A percentile compares a stretch with the other conserved stretches of the same genome.
Evolutionary conservation across 2,888 invertebrate species (phyloP).

Genomic region (Drosophila gaucha): DNA sequence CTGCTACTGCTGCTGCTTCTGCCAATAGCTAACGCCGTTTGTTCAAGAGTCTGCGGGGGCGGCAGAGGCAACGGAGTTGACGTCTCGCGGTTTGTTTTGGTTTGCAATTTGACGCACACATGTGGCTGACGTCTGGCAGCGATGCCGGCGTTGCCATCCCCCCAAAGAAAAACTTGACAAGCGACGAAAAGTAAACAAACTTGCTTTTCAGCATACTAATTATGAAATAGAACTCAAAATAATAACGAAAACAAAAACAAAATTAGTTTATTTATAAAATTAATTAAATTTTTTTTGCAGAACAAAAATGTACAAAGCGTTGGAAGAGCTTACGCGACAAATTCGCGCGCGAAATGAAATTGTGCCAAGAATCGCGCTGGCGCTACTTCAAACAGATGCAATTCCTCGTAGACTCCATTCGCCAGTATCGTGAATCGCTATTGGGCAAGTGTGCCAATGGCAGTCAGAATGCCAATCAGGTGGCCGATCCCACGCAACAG

Average conservation of each 20-base stretch:
- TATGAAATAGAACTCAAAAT: neutral
- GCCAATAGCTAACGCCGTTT: conserved; percentile 61
- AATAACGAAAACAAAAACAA: neutral
- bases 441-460: conserved; percentile 80
- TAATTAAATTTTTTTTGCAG: conserved; percentile 39
- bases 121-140: conserved; percentile 36
- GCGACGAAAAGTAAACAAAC: conserved; percentile 20
- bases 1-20: conserved; percentile 56
- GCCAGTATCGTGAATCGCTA: conserved; percentile 82
- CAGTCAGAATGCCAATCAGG: conserved; percentile 75
- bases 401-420: conserved; percentile 81
- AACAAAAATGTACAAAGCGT: conserved; percentile 83
- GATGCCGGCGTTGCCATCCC: conserved; percentile 54
- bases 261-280: neutral
- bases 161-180: conserved; percentile 15
- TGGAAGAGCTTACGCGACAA: conserved; percentile 83
- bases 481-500: conserved; percentile 79
- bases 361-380: conserved; percentile 83
- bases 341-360: conserved; percentile 82
- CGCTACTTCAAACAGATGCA: conserved; percentile 83
- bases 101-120: conserved; percentile 63
- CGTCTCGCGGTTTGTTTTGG: conserved; percentile 74
- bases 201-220: neutral
- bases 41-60: conserved; percentile 36
- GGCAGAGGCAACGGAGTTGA: conserved; percentile 35